These are phyloP conservation scores for Onychostruthus taczanowskii DNA, from an alignment of 2,113 vertebrate genomes.

Conservation along the genomic window DNA sequence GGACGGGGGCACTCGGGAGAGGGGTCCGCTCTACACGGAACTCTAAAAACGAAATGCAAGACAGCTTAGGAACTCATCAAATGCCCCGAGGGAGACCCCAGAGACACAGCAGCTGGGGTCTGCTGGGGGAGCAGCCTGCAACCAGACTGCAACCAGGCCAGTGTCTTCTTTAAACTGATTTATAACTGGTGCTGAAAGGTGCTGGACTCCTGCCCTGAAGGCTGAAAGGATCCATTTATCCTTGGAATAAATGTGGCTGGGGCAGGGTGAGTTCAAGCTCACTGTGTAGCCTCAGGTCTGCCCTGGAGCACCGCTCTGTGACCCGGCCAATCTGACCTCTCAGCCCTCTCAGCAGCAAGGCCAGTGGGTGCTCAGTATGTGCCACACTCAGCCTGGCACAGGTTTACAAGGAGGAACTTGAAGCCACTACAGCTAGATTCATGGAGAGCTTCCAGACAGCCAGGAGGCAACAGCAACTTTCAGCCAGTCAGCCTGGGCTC, in stretches of 20 bases:
- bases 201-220: slow-evolving; percentile 24
- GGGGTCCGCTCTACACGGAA: slow-evolving; percentile 99
- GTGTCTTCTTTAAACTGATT: neutral
- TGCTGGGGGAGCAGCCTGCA: slow-evolving; percentile 4
- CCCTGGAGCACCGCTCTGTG: neutral
- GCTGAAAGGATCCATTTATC: neutral
- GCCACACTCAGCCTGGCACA: neutral
- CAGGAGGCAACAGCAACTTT: slow-evolving; percentile 46
- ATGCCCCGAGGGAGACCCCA: neutral
- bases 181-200: slow-evolving; percentile 51
- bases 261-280: neutral
- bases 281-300: neutral
- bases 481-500: slow-evolving; percentile 25
- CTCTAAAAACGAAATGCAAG: slow-evolving; percentile 95
- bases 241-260: neutral
- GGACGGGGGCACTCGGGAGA: slow-evolving; percentile 99
- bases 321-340: neutral
- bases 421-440: neutral
- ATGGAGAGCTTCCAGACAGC: neutral
- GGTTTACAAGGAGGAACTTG: neutral
- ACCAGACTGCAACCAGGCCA: neutral
- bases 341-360: neutral
- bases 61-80: slow-evolving; percentile 77
- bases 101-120: neutral
- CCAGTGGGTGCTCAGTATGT: neutral